These are phyloP conservation scores for Callocephalon fimbriatum DNA, from an alignment of 2,113 vertebrate species.

Conservation along the genomic window DNA sequence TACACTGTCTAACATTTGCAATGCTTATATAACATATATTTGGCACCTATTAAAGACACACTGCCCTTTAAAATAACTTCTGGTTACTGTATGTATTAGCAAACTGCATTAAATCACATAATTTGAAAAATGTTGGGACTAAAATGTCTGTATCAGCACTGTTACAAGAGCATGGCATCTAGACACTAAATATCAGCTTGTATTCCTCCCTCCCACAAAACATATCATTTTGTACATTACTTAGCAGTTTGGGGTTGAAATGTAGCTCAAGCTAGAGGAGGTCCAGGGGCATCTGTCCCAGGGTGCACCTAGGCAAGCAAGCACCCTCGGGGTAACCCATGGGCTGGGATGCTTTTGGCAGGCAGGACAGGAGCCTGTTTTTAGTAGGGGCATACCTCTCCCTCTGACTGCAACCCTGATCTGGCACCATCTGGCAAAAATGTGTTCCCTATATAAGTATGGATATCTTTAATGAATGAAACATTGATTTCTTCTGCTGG, in stretches of 20 bases:
- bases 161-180: background rate
- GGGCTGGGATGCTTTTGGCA: background rate
- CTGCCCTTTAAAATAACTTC: background rate
- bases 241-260: background rate
- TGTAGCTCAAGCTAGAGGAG: background rate
- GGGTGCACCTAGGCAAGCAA: background rate
- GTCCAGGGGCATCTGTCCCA: background rate
- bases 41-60: background rate
- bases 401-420: background rate
- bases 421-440: background rate
- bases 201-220: background rate
- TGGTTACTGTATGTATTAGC: background rate
- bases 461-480: background rate
- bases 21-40: background rate
- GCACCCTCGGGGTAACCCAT: background rate
- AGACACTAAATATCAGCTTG: background rate
- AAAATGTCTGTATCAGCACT: background rate
- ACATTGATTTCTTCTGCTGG: background rate
- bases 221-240: background rate
- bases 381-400: background rate
- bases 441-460: rapidly evolving
- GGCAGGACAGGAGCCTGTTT: background rate
- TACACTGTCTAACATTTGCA: background rate
- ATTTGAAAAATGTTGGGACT: background rate
- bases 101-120: background rate